Conservation (phyloP, 2,113 vertebrate genomes). For the Candoia aspera region DNA sequence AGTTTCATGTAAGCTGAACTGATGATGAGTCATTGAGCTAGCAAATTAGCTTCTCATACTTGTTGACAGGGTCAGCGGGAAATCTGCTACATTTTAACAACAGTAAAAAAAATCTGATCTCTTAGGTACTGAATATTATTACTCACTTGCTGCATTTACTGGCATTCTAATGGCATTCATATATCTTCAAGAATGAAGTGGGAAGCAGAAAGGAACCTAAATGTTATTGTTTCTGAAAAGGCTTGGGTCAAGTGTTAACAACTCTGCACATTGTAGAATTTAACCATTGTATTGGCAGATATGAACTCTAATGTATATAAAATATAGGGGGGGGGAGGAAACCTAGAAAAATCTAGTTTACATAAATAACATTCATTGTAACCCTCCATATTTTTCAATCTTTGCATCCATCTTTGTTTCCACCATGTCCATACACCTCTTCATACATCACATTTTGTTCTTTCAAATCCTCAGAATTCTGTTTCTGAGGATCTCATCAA, state of each 20-base stretch:
- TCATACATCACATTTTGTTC: neutral
- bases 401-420: neutral
- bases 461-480: neutral
- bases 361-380: neutral
- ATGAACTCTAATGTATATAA: slow-evolving; percentile 8
- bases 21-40: slow-evolving; percentile 71
- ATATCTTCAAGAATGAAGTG: slow-evolving; percentile 48
- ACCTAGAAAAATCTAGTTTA: neutral
- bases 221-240: neutral
- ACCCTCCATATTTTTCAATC: neutral
- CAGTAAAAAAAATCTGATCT: slow-evolving; percentile 43
- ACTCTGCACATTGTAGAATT: slow-evolving; percentile 10
- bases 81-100: slow-evolving; percentile 60
- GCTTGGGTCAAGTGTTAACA: slow-evolving; percentile 36
- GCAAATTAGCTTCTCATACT: slow-evolving; percentile 70
- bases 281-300: neutral
- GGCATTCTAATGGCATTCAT: slow-evolving; percentile 46
- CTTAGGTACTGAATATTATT: slow-evolving; percentile 48
- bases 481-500: neutral
- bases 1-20: slow-evolving; percentile 63
- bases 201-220: slow-evolving; percentile 28
- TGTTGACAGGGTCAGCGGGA: slow-evolving; percentile 72
- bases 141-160: slow-evolving; percentile 36
- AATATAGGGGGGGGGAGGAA: neutral
- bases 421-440: neutral